A percentile compares a stretch with the other conserved stretches of the same genome.
These are phyloP conservation scores for Craseonycteris thonglongyai DNA, from an alignment of 2,113 vertebrate genomes.

Conservation along the genomic window DNA sequence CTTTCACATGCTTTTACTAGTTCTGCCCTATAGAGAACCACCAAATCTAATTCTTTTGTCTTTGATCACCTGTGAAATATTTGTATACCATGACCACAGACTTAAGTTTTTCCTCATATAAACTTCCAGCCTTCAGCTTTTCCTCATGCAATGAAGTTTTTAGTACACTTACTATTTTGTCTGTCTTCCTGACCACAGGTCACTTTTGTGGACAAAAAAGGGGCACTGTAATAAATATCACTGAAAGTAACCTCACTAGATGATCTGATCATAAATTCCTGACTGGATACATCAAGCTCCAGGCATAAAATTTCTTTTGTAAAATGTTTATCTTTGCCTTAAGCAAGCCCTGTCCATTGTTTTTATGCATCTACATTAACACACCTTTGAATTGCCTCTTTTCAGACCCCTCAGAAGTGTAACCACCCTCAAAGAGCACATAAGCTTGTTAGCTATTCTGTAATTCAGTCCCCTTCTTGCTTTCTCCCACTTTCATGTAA, in stretches of 20 bases:
- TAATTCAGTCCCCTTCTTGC: background rate
- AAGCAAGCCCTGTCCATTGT: background rate
- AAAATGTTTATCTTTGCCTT: background rate
- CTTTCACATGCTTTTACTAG: background rate
- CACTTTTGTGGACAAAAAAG: background rate
- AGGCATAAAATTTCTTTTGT: background rate
- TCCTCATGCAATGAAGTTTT: background rate
- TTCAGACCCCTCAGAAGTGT: background rate
- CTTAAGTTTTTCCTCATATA: background rate
- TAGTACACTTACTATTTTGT: background rate
- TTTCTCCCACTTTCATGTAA: background rate
- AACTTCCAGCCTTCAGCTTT: background rate
- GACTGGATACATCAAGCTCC: background rate
- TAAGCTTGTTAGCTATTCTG: background rate
- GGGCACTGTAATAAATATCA: background rate
- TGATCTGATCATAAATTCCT: background rate
- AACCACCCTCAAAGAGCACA: background rate
- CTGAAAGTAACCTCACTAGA: background rate
- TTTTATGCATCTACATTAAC: background rate
- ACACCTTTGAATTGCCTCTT: background rate
- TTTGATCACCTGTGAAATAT: background rate
- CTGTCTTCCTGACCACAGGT: background rate
- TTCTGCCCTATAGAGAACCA: background rate
- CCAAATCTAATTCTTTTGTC: background rate
- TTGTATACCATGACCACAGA: background rate